Evolutionary conservation across 37 sponge, comb jelly and placozoan genomes (phyloP), one percentile per base, ranked within the genome.

Genomic region (Aphrocallistes beatrix): DNA sequence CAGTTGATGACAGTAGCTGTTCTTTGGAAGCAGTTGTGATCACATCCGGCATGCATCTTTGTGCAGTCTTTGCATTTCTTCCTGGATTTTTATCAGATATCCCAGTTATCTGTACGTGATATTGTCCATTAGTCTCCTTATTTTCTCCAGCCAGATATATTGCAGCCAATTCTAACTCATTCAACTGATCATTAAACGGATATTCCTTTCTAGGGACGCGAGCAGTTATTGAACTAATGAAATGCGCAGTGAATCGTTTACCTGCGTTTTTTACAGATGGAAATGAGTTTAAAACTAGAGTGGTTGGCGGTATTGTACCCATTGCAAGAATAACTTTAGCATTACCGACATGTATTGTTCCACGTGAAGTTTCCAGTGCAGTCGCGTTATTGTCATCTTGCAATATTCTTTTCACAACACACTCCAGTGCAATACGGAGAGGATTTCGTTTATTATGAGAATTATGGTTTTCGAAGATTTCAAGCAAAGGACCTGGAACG

Each of bases 291-390:
- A 88, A 85, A 34, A 88, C 37, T 13, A 88, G 85, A 37, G 88
- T 85, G 38, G 88, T 88, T 0, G 84, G 37, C 21, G 88, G 88
- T 0, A 88, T 51, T 3, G 85, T 69, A 23, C 88, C 50, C 88
- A 88, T 88, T 16, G 88, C 88, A 16, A 88, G 85, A 38, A 88
- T 88, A 17, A 86, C 81, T 36, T 86, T 86, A 38, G 87, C 87
- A 1, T 37, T 81, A 16, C 87, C 87, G 39, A 82, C 23, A 83
- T 37, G 21, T 25, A 84, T 47, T 1, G 6, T 0, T 17, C 87
- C 82, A 23, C 25, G 38, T n/a, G 38, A 81, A 25, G 87, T 86
- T 30, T 82, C 0, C 8, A 86, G 82, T 1, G 32, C 34, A 9
- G 82, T 81, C 17, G 82, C 87, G 37, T 82, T 86, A 23, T 81